Evolutionary conservation across 2,888 invertebrate species (phyloP).

Genomic region (Drosophila sordidula): DNA sequence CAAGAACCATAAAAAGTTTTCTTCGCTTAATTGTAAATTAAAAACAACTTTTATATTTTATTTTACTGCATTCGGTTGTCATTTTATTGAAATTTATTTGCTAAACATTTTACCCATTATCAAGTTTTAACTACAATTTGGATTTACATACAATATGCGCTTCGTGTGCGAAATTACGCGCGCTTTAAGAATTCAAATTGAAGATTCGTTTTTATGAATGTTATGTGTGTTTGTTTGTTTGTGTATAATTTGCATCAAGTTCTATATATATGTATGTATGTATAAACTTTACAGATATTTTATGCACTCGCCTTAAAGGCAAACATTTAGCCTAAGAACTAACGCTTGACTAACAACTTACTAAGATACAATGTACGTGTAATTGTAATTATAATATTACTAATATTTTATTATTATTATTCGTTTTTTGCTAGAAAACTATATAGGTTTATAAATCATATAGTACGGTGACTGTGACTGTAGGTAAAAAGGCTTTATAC

Average conservation of each 20-base stretch:
- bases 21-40: neutral
- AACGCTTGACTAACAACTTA: slow-evolving; percentile 66
- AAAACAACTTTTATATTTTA: slow-evolving; percentile 3
- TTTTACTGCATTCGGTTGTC: slow-evolving; percentile 59
- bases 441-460: slow-evolving; percentile 46
- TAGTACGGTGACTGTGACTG: slow-evolving; percentile 21
- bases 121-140: slow-evolving; percentile 75
- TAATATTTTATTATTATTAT: slow-evolving; percentile 24
- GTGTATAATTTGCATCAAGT: slow-evolving; percentile 35
- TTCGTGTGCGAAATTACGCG: slow-evolving; percentile 20
- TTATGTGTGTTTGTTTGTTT: slow-evolving; percentile 26
- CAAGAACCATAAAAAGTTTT: neutral
- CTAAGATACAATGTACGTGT: slow-evolving; percentile 42
- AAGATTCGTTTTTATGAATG: slow-evolving; percentile 22
- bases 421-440: slow-evolving; percentile 58
- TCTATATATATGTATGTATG: slow-evolving; percentile 42
- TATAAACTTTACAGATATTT: slow-evolving; percentile 70
- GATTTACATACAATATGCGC: slow-evolving; percentile 61
- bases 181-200: slow-evolving; percentile 42
- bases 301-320: slow-evolving; percentile 59
- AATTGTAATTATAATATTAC: slow-evolving; percentile 44
- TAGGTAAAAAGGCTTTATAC: slow-evolving; percentile 73
- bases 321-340: slow-evolving; percentile 59
- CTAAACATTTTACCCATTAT: slow-evolving; percentile 73
- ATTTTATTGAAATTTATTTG: slow-evolving; percentile 71